Base-by-base conservation (phyloP, 1,140 invertebrate species). In the Lepidurus couesii region DNA sequence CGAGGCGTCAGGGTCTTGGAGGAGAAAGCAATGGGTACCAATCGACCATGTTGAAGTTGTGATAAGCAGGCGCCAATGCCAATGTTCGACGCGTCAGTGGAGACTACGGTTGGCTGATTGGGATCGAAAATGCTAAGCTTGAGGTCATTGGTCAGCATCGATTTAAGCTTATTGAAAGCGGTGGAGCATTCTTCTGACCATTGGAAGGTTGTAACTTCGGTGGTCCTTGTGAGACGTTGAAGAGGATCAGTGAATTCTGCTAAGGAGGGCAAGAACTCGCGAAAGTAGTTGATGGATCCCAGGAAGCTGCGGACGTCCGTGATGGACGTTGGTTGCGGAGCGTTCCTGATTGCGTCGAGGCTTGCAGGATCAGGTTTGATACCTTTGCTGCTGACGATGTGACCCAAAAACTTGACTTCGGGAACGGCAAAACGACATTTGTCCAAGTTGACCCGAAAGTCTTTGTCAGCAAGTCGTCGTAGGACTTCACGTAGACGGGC, bases 381-480 rank as follows among this genome's bases (percentile, higher is more conserved):
- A n/a, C 85, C 85, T 8, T 84, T 78, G 42, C 80, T 79, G 65
- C 80, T 79, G 9, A 87, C 82, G 42, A 81, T 80, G 80, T 82
- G 82, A 16, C 85, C 84, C 75, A 86, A 81, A 81, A 84, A 86
- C 44, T 80, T 80, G n/a, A 85, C 77, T 73, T 81, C 76, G 44
- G 80, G 73, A n/a, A 79, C 77, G 5, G 81, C 76, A 80, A 86
- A 84, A 53, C 80, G 73, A 80, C 85, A 84, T 81, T 87, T 87
- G 65, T 83, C 80, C 42, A 79, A 81, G 73, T 85, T 86, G 1
- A 86, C 53, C 26, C 73, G 82, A 6, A 85, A 34, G 34, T 82
- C 81, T 42, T 78, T 74, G 47, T 82, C 78, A 73, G 80, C 8
- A 1, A 83, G 79, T 34, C 78, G 42, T 7, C 80, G 24, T 13